phyloP scores from a whole-genome alignment of 2,888 invertebrate genomes.

The Rhamphomyia laevipes region DNA sequence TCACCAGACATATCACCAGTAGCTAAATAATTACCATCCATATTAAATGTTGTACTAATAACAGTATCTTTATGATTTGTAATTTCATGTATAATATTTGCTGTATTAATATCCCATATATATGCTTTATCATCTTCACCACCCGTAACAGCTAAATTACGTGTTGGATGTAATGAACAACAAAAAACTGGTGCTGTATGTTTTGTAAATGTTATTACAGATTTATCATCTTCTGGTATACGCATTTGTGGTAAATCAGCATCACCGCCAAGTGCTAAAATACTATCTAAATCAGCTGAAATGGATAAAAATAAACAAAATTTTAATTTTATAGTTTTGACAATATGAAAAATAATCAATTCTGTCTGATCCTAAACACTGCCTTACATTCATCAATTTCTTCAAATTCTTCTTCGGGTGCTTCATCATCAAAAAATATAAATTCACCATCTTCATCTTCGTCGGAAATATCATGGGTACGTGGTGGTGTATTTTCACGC shows the following conservation, averaged over 20 bases:
- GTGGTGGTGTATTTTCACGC: conserved; percentile 35
- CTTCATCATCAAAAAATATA: conserved; percentile 20
- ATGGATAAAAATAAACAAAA: not conserved
- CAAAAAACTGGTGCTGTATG: conserved; percentile 59
- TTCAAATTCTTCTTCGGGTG: conserved; percentile 5
- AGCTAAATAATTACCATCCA: conserved; percentile 66
- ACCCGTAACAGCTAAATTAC: conserved; percentile 67
- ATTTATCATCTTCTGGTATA: conserved; percentile 41
- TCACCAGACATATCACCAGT: conserved; percentile 82
- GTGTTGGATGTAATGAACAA: conserved; percentile 55
- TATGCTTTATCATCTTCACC: conserved; percentile 87
- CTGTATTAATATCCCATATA: conserved; percentile 65
- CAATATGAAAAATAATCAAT: too few relatives aligned
- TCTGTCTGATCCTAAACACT: too few relatives aligned
- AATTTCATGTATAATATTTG: conserved; percentile 55
- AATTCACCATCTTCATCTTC: conserved; percentile 26
- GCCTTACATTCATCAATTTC: not conserved
- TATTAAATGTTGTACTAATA: conserved; percentile 68
- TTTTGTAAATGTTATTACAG: conserved; percentile 48
- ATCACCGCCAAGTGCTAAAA: conserved; percentile 18
- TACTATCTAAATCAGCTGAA: not conserved
- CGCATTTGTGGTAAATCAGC: conserved; percentile 23
- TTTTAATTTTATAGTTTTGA: not conserved
- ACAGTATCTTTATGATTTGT: conserved; percentile 78
- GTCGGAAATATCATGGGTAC: conserved; percentile 22